Conservation (phyloP, 2,888 invertebrate species). For the Caradrina kadenii region DNA sequence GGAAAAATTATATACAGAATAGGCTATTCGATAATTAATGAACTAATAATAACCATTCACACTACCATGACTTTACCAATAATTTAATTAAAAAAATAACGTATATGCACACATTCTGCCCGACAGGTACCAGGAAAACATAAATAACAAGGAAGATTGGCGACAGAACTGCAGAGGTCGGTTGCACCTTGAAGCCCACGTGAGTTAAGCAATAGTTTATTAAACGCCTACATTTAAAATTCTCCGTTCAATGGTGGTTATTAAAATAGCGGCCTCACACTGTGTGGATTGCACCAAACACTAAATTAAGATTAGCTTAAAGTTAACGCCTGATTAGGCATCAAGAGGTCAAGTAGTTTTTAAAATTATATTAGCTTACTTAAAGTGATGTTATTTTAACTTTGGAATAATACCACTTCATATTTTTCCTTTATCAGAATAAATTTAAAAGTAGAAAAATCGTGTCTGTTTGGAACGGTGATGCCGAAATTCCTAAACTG, state of each 20-base stretch:
- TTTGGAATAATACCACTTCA: neutral
- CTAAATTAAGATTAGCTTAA: conserved; percentile 28
- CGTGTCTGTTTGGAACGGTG: too few relatives aligned
- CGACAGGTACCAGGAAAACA: conserved; percentile 57
- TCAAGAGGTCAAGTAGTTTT: conserved; percentile 18
- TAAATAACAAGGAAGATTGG: conserved; percentile 54
- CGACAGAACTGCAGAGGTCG: conserved; percentile 59
- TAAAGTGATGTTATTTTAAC: neutral
- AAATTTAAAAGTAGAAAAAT: neutral
- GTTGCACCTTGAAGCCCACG: conserved; percentile 65
- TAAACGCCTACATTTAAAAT: conserved; percentile 59
- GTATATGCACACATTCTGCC: conserved; percentile 15
- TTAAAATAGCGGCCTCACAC: conserved; percentile 45
- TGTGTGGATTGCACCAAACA: conserved; percentile 30
- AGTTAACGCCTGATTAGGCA: conserved; percentile 14
- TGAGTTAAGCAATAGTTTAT: conserved; percentile 53
- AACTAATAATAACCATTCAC: too few relatives aligned
- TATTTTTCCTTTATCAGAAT: too few relatives aligned
- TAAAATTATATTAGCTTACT: conserved; percentile 4
- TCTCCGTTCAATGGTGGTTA: conserved; percentile 50
- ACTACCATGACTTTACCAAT: too few relatives aligned
- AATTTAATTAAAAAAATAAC: neutral
- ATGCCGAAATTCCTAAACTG: neutral
- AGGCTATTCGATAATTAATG: too few relatives aligned
- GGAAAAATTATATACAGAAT: too few relatives aligned